Base-by-base conservation (phyloP, 2,888 invertebrate genomes). In the Idaea straminata region DNA sequence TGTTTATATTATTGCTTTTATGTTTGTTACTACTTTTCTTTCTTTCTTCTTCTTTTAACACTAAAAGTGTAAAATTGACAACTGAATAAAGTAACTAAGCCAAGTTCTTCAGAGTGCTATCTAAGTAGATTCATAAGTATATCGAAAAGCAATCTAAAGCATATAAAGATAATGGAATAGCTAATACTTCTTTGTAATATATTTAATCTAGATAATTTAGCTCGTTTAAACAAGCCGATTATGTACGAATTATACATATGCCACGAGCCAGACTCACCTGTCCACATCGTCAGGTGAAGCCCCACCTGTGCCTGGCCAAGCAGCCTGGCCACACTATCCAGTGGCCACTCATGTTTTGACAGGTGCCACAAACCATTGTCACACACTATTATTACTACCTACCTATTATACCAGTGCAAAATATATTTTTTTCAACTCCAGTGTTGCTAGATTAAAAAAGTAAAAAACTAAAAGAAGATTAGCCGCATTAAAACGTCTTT, bases 321-420 rank as follows among this genome's bases (percentile, higher is more conserved):
- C 15, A 36, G 61, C 57, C 61, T 64, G 47, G 47, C 47, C 47
- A 10, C 47, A 13, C 47, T 36, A 13, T 47, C 47, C 47, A 47
- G 47, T 63, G 72, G 69, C 74, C 77, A 77, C 77, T 83, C 88
- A 85, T 86, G 89, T 89, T 88, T 85, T 90, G 89, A 89, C 90
- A 90, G 89, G 88, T 90, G 90, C 75, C 73, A 70, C 72, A 70
- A 15, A 69, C 72, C 78, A 80, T 82, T 84, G 83, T 87, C 84
- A 83, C 79, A 75, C 73, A 73, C 80, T 83, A 83, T 83, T 81
- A 83, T 79, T 78, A 75, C 70, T 69, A 66, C 5, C 13, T 57
- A 57, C 70, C 71, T n/a, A 73, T 72, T 70, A 73, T 73, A 71
- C 71, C 68, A 69, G 68, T 64, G 62, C 65, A 75, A 74, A 68